These are phyloP conservation scores for Trachymyrmex cornetzi DNA, from an alignment of 1,140 invertebrate genomes.

Conservation along the genomic window DNA sequence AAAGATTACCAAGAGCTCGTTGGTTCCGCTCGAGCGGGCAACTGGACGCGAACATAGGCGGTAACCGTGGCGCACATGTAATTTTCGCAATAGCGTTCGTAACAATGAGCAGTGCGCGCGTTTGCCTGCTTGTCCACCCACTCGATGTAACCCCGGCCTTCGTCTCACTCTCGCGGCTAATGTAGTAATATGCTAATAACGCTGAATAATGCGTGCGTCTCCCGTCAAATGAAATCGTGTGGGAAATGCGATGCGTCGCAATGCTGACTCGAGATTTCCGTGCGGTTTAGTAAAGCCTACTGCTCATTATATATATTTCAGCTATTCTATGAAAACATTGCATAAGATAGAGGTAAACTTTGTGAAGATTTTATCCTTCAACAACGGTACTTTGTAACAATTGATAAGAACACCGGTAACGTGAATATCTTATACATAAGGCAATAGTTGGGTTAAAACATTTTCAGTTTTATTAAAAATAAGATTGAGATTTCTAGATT, in stretches of 20 bases:
- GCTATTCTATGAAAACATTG: conserved; percentile 1
- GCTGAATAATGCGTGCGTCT: conserved; percentile 40
- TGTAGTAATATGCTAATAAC: conserved; percentile 61
- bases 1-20: conserved; percentile 47
- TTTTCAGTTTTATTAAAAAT: background rate
- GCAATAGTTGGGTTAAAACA: background rate
- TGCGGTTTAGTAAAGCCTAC: conserved; percentile 32
- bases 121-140: conserved; percentile 52
- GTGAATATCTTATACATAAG: background rate
- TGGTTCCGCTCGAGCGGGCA: conserved; percentile 39
- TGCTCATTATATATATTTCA: background rate
- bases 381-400: background rate
- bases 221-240: conserved; percentile 57
- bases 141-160: conserved; percentile 60
- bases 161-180: conserved; percentile 48
- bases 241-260: conserved; percentile 24
- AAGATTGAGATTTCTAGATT: background rate
- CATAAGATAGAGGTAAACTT: background rate
- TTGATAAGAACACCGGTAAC: background rate
- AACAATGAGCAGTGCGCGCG: conserved; percentile 52
- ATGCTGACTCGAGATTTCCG: conserved; percentile 30
- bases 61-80: conserved; percentile 48
- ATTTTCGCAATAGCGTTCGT: conserved; percentile 55
- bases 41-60: conserved; percentile 57
- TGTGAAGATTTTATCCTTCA: background rate